Conservation (phyloP, 2,113 vertebrate species). For the Piliocolobus tephrosceles region DNA sequence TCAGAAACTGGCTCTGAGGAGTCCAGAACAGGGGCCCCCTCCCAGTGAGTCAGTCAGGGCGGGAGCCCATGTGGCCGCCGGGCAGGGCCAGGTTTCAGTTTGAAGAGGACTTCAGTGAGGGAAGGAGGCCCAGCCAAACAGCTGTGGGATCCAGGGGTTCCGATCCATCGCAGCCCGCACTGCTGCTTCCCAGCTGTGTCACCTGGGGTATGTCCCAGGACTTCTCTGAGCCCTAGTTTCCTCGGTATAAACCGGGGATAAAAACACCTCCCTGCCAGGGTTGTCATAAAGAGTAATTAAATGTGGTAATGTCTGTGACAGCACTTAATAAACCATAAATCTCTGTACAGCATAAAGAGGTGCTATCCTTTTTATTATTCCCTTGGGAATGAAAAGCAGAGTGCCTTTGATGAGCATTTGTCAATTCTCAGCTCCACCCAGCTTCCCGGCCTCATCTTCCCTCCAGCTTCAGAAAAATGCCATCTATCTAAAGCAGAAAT, state of each 20-base stretch:
- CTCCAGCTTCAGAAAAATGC: conserved; percentile 8
- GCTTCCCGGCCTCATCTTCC: not conserved
- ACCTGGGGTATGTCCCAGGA: not conserved
- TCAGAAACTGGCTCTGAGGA: conserved; percentile 44
- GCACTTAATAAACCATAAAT: not conserved
- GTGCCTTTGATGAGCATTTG: not conserved
- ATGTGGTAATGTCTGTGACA: not conserved
- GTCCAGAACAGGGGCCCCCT: not conserved
- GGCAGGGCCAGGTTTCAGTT: conserved; percentile 52
- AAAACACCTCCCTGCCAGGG: not conserved
- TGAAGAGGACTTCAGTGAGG: not conserved
- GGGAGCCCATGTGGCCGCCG: not conserved
- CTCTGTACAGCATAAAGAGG: not conserved
- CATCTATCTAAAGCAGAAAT: not conserved
- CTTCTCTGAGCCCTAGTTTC: not conserved
- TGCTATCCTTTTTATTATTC: not conserved
- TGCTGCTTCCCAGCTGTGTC: not conserved
- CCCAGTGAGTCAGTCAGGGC: conserved; percentile 71
- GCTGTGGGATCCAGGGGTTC: not conserved
- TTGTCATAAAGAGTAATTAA: conserved; percentile 13
- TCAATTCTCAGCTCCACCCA: not conserved
- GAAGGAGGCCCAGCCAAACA: not conserved
- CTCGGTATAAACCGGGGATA: not conserved
- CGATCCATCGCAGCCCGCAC: fast-evolving
- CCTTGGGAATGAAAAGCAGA: conserved; percentile 20